Evolutionary conservation across 2,797 vertebrate genomes (phyloP).

Genomic region (Leuciscus waleckii): DNA sequence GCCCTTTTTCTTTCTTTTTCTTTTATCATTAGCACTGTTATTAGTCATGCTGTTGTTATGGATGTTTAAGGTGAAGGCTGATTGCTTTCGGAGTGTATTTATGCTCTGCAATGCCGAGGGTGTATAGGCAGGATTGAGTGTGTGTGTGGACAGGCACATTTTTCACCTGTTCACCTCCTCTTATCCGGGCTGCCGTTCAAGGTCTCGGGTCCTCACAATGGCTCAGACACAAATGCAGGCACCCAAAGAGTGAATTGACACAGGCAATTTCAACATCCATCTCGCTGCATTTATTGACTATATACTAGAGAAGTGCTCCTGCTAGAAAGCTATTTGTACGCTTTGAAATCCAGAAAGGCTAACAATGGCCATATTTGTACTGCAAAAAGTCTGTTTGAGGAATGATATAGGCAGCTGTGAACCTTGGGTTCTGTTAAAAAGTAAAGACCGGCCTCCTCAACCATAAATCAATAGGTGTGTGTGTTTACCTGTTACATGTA

Average conservation of each 20-base stretch:
- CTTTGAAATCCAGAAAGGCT: constrained; percentile 31
- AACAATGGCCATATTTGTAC: constrained; percentile 37
- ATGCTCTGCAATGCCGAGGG: constrained; percentile 39
- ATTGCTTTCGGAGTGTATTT: constrained; percentile 48
- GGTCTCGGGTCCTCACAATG: constrained; percentile 49
- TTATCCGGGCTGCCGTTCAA: constrained; percentile 53
- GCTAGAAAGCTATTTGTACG: constrained; percentile 39
- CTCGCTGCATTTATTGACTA: constrained; percentile 36
- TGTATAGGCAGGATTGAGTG: constrained; percentile 74
- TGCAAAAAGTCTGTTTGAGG: constrained; percentile 36
- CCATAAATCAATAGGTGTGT: constrained; percentile 26
- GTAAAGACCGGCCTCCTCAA: neutral
- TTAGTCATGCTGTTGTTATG: constrained; percentile 44
- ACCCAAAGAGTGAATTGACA: constrained; percentile 33
- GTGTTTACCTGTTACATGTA: constrained; percentile 15
- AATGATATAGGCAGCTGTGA: constrained; percentile 31
- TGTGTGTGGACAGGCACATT: constrained; percentile 74
- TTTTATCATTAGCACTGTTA: constrained; percentile 37
- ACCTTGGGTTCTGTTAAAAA: constrained; percentile 21
- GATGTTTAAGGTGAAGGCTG: constrained; percentile 54
- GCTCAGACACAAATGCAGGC: constrained; percentile 44
- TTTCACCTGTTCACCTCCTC: constrained; percentile 68
- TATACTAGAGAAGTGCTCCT: constrained; percentile 20
- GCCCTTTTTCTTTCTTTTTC: neutral
- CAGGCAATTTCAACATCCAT: constrained; percentile 7